Conservation (phyloP, 2,888 invertebrate genomes). For the Ichneumon xanthorius region DNA sequence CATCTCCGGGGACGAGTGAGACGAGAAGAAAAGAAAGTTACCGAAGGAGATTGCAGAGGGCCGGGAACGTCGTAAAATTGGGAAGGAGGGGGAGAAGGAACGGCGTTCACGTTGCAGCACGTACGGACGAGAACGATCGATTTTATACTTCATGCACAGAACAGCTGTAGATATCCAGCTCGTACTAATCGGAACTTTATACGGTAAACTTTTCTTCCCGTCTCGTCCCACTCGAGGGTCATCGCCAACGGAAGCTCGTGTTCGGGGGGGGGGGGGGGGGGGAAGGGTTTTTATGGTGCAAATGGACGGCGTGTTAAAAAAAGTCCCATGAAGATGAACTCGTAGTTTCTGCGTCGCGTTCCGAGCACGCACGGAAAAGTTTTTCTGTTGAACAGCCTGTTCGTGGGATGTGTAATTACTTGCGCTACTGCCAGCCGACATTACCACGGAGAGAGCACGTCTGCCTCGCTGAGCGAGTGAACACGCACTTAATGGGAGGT, state of each 20-base stretch:
- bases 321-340: background rate
- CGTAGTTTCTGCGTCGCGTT: constrained; percentile 9
- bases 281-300: background rate
- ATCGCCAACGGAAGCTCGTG: background rate
- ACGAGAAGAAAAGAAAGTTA: background rate
- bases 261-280: too few species aligned
- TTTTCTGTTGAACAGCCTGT: background rate
- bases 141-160: constrained; percentile 13
- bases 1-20: background rate
- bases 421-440: background rate
- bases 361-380: constrained; percentile 3
- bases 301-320: background rate
- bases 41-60: background rate
- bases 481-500: background rate
- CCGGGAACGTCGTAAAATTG: background rate
- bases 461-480: background rate
- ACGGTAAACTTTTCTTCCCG: background rate
- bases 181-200: background rate
- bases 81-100: background rate
- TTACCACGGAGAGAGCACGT: background rate
- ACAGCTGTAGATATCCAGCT: constrained; percentile 5
- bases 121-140: constrained; percentile 6
- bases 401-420: constrained; percentile 1
- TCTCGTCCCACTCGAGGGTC: background rate
- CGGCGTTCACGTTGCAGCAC: background rate